Evolutionary conservation across 2,113 vertebrate species (phyloP).

Genomic region (Megaptera novaeangliae): DNA sequence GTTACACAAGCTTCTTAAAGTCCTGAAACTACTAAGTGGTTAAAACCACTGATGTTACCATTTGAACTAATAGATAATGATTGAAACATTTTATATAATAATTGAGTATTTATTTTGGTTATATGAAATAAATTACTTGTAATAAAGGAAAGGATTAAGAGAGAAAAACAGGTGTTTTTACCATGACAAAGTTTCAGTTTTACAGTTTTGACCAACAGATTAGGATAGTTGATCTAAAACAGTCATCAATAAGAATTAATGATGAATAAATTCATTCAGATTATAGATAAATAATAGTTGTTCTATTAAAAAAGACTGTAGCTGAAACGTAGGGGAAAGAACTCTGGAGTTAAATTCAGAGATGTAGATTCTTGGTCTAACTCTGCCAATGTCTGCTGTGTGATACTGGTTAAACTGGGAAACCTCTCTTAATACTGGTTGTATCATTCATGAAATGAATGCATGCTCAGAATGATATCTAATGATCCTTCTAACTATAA

Average conservation of each 20-base stretch:
- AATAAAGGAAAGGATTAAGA: not conserved
- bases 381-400: not conserved
- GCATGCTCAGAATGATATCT: not conserved
- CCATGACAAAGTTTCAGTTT: not conserved
- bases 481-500: not conserved
- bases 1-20: not conserved
- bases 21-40: not conserved
- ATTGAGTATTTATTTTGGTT: not conserved
- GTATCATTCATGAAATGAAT: not conserved
- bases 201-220: not conserved
- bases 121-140: not conserved
- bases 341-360: not conserved
- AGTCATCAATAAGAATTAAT: not conserved
- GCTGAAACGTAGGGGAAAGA: not conserved
- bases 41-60: not conserved
- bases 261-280: not conserved
- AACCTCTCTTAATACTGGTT: not conserved
- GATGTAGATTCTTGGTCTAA: not conserved
- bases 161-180: not conserved
- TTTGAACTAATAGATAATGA: not conserved
- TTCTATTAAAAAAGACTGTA: not conserved
- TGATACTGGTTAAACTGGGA: not conserved
- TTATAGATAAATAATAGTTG: not conserved
- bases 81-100: not conserved
- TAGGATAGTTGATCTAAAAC: not conserved